These are phyloP conservation scores for Microplitis deprimator DNA, from an alignment of 2,888 invertebrate genomes.

Conservation along the genomic window DNA sequence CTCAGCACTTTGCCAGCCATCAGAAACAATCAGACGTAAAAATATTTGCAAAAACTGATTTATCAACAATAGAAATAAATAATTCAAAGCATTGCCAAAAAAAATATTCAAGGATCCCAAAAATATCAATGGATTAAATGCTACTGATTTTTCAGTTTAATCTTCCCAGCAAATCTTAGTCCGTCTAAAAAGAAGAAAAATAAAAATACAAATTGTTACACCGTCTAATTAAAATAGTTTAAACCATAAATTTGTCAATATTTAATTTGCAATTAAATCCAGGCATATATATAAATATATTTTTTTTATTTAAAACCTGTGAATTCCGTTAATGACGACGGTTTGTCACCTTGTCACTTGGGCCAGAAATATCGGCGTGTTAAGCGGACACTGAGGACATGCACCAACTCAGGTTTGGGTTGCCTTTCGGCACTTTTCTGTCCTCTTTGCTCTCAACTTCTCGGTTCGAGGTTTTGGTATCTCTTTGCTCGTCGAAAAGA, in stretches of 20 bases:
- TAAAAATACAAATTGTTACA: conserved; percentile 55
- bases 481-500: not conserved
- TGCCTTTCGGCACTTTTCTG: conserved; percentile 32
- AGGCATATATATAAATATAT: conserved; percentile 50
- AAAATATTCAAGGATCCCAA: too few relatives aligned
- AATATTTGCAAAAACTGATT: too few relatives aligned
- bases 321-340: conserved; percentile 58
- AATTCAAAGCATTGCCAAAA: too few relatives aligned
- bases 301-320: conserved; percentile 62
- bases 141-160: not conserved
- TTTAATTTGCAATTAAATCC: conserved; percentile 52
- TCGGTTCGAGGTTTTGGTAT: not conserved
- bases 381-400: conserved; percentile 36
- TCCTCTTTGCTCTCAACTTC: conserved; percentile 25
- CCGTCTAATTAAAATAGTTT: conserved; percentile 70
- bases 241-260: conserved; percentile 68
- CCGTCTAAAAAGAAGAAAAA: not conserved
- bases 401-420: conserved; percentile 9
- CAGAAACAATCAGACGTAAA: too few relatives aligned
- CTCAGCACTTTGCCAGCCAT: too few relatives aligned
- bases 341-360: conserved; percentile 63
- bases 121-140: too few relatives aligned
- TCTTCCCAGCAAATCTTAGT: not conserved
- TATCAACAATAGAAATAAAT: too few relatives aligned
- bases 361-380: conserved; percentile 38